Evolutionary conservation across 2,113 vertebrate species (phyloP).

Genomic region (Protobothrops mucrosquamatus): DNA sequence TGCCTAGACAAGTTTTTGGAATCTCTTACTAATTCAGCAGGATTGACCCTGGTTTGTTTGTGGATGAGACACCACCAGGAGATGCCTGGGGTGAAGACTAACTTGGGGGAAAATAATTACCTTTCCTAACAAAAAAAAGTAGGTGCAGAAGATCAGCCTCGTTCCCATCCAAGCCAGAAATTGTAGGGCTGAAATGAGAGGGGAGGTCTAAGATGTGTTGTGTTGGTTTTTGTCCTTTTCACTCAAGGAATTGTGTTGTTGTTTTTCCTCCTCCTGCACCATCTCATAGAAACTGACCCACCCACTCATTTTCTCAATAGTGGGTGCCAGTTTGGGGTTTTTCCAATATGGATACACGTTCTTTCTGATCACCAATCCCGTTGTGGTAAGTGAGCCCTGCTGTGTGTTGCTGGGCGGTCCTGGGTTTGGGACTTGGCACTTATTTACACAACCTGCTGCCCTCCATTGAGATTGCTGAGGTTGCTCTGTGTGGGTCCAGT

Average conservation of each 20-base stretch:
- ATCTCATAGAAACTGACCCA: not conserved
- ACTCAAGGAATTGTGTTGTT: not conserved
- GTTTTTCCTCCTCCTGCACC: accelerated
- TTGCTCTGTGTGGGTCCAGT: too few relatives aligned
- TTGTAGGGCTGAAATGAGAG: not conserved
- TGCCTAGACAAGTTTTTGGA: not conserved
- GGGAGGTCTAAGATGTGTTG: not conserved
- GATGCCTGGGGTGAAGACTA: not conserved
- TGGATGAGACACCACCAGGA: not conserved
- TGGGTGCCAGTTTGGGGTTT: not conserved
- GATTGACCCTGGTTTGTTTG: not conserved
- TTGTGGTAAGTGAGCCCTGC: not conserved
- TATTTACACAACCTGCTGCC: too few relatives aligned
- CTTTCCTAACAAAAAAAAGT: accelerated
- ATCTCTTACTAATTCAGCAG: not conserved
- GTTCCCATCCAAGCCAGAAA: not conserved
- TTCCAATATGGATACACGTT: not conserved
- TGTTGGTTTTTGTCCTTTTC: not conserved
- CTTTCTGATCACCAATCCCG: accelerated
- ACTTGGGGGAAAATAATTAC: not conserved
- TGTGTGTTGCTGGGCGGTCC: not conserved
- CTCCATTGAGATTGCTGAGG: too few relatives aligned
- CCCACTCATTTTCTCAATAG: accelerated
- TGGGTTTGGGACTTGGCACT: not conserved
- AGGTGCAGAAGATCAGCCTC: accelerated